phyloP scores from a whole-genome alignment of 2,797 vertebrate genomes.

The Yasuhikotakia modesta region DNA sequence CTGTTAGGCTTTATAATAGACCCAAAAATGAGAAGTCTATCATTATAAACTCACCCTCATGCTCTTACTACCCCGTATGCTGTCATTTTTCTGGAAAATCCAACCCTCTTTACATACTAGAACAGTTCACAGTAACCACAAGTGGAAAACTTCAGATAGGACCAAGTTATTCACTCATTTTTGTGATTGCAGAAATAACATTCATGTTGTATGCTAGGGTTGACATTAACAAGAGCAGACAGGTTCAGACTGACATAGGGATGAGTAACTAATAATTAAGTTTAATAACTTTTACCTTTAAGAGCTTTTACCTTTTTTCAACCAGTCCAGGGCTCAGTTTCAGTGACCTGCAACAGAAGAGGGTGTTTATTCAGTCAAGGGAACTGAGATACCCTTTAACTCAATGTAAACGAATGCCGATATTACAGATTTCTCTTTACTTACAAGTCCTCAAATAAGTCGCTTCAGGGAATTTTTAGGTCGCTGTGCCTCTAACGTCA shows the following conservation, averaged over 20 bases:
- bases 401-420: slow-evolving; percentile 1
- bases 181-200: no score
- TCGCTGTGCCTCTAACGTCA: slow-evolving; percentile 2
- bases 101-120: background rate
- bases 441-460: slow-evolving; percentile 10
- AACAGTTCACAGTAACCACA: background rate
- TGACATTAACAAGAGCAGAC: background rate
- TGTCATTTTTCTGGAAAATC: background rate
- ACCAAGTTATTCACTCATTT: background rate
- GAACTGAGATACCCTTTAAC: slow-evolving; percentile 29
- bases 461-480: slow-evolving; percentile 25
- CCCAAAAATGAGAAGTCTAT: background rate
- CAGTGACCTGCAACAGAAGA: slow-evolving; percentile 31
- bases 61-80: background rate
- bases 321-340: slow-evolving; percentile 25
- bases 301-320: background rate
- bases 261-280: background rate
- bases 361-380: slow-evolving; percentile 7
- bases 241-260: background rate
- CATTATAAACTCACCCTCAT: background rate
- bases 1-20: background rate
- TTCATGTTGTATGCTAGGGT: background rate
- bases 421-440: slow-evolving; percentile 11
- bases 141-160: background rate
- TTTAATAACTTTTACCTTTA: background rate